phyloP scores from a whole-genome alignment of 2,113 vertebrate genomes.

The Lutjanus erythropterus region DNA sequence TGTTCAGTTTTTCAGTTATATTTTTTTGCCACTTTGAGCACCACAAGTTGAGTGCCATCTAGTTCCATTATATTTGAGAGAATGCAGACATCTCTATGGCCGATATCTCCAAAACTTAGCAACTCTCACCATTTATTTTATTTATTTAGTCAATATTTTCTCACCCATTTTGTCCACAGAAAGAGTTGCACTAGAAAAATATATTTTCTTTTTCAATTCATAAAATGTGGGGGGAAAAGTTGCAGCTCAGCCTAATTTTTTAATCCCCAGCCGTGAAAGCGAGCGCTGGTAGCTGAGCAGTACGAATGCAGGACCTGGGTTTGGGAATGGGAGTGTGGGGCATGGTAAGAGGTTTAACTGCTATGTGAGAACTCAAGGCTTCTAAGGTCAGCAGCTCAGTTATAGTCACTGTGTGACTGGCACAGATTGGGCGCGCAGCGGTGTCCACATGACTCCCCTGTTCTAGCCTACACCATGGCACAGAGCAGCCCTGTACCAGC shows the following conservation, averaged over 20 bases:
- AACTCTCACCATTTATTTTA: too few relatives aligned
- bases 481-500: constrained; percentile 80
- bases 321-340: constrained; percentile 70
- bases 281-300: constrained; percentile 53
- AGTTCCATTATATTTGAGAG: too few relatives aligned
- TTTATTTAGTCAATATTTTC: constrained; percentile 13
- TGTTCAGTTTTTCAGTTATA: too few relatives aligned
- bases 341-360: constrained; percentile 86
- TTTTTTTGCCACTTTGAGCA: too few relatives aligned
- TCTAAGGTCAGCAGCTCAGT: constrained; percentile 83
- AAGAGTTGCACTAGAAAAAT: background rate
- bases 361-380: constrained; percentile 78
- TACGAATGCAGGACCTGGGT: constrained; percentile 47
- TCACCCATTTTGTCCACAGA: background rate
- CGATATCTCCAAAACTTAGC: too few relatives aligned
- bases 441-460: constrained; percentile 83
- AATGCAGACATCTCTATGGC: too few relatives aligned
- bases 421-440: constrained; percentile 81
- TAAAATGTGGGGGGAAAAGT: background rate
- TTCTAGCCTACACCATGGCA: constrained; percentile 83
- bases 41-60: too few relatives aligned
- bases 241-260: constrained; percentile 55
- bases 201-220: constrained; percentile 16
- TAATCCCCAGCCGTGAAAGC: constrained; percentile 53
- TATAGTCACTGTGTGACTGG: constrained; percentile 86